Conservation (phyloP, 2,888 invertebrate genomes). For the Drosophila pseudotalamancana region DNA sequence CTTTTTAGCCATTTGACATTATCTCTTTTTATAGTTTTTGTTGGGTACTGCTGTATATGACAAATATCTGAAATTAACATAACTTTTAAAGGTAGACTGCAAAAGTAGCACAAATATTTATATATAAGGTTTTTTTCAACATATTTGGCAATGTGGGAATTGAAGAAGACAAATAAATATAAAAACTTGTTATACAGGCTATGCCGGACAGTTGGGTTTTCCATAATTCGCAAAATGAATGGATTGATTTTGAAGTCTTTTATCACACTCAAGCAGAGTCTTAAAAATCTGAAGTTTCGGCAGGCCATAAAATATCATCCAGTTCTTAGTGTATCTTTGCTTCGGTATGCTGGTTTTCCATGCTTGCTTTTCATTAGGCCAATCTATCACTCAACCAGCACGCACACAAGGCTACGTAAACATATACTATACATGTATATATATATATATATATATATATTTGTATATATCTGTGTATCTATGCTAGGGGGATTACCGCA, state of each 20-base stretch:
- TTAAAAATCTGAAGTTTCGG: background rate
- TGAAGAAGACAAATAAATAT: background rate
- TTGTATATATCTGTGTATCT: no score
- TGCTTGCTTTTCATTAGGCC: slow-evolving; percentile 18
- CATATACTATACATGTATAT: slow-evolving; percentile 7
- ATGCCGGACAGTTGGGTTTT: background rate
- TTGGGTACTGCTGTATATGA: background rate
- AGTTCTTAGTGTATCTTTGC: slow-evolving; percentile 22
- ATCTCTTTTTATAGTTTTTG: background rate
- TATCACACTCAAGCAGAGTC: background rate
- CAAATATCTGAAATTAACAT: slow-evolving; percentile 10
- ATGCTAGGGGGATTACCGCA: slow-evolving; percentile 48
- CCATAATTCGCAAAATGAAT: slow-evolving; percentile 1
- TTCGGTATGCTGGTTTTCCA: slow-evolving; percentile 19
- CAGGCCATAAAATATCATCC: background rate
- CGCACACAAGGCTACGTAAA: slow-evolving; percentile 4
- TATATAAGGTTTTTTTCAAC: background rate
- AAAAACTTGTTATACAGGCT: slow-evolving; percentile 41
- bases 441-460: slow-evolving; percentile 16
- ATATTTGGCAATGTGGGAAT: slow-evolving; percentile 1
- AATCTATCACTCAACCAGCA: slow-evolving; percentile 14
- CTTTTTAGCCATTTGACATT: background rate
- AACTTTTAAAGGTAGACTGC: background rate
- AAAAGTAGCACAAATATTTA: background rate
- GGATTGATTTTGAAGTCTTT: background rate